Percentiles rank a stretch among this genome's conserved stretches.
phyloP scores from a whole-genome alignment of 2,888 invertebrate genomes.

The Vandiemenella viatica region DNA sequence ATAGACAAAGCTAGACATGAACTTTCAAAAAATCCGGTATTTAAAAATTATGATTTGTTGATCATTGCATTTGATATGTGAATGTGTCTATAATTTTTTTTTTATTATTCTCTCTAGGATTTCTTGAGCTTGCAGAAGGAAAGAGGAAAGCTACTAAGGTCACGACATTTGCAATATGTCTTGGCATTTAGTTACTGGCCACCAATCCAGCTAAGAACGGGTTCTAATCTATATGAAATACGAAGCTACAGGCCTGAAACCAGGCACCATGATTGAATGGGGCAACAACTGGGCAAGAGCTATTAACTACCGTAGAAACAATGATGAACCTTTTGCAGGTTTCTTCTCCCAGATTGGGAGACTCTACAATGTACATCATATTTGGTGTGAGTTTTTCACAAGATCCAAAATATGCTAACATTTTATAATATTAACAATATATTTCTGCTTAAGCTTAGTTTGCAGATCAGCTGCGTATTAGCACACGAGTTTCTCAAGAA shows the following conservation, averaged over 20 bases:
- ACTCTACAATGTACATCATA: slow-evolving; percentile 93
- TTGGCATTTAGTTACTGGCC: slow-evolving; percentile 98
- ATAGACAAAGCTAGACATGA: slow-evolving; percentile 63
- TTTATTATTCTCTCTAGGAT: slow-evolving; percentile 41
- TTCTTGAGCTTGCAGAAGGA: slow-evolving; percentile 55
- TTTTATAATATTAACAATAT: too few species aligned
- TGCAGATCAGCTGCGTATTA: too few species aligned
- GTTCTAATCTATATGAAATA: slow-evolving; percentile 84
- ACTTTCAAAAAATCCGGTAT: slow-evolving; percentile 50
- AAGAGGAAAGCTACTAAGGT: slow-evolving; percentile 61
- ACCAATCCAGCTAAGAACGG: slow-evolving; percentile 50
- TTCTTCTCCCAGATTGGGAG: slow-evolving; percentile 96
- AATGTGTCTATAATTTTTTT: background rate
- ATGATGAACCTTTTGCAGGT: slow-evolving; percentile 92
- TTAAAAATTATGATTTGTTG: background rate
- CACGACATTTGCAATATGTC: slow-evolving; percentile 82
- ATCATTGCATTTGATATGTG: background rate
- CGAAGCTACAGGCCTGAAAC: slow-evolving; percentile 82
- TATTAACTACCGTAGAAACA: slow-evolving; percentile 74
- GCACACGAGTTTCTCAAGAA: too few species aligned
- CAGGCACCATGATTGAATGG: slow-evolving; percentile 99
- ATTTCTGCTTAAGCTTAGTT: too few species aligned
- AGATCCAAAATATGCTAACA: too few species aligned
- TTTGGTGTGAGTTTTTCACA: slow-evolving; percentile 99
- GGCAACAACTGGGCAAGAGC: slow-evolving; percentile 98